Conservation (phyloP, 2,888 invertebrate species). For the Lepas anatifera region DNA sequence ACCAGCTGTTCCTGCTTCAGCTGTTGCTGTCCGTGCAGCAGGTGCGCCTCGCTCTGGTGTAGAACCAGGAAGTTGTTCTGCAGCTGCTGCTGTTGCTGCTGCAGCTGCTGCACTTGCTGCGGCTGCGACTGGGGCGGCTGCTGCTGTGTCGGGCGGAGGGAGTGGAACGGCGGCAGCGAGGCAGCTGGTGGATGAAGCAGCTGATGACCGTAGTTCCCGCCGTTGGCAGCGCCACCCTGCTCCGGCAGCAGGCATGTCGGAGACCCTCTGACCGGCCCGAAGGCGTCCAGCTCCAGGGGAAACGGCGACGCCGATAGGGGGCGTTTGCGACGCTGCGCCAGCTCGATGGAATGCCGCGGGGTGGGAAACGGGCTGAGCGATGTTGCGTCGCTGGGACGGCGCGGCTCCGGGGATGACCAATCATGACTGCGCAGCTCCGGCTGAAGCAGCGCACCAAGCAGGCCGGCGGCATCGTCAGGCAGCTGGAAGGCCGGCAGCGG, state of each 20-base stretch:
- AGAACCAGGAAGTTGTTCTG: neutral
- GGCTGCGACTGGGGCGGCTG: conserved; percentile 13
- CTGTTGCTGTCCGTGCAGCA: conserved; percentile 14
- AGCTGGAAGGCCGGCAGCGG: neutral
- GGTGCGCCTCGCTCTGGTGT: conserved; percentile 19
- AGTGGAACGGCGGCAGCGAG: neutral
- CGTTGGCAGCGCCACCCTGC: conserved; percentile 22
- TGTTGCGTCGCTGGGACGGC: neutral
- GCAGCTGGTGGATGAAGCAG: neutral
- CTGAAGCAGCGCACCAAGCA: neutral
- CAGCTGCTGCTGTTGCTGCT: conserved; percentile 11
- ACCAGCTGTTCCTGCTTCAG: conserved; percentile 19
- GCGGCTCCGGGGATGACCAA: neutral
- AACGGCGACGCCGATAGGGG: conserved; percentile 22
- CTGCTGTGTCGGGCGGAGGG: neutral
- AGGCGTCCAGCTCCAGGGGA: conserved; percentile 15
- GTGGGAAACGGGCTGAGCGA: conserved; percentile 16
- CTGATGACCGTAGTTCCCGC: neutral
- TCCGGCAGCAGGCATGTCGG: conserved; percentile 33
- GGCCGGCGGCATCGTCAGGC: neutral
- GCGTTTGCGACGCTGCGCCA: conserved; percentile 18
- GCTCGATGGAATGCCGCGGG: conserved; percentile 18
- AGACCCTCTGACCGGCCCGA: conserved; percentile 34
- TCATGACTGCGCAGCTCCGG: neutral
- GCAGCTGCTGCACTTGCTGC: too few species aligned